These are phyloP conservation scores for Thaumatotibia leucotreta DNA, from an alignment of 1,140 invertebrate species.

Conservation along the genomic window DNA sequence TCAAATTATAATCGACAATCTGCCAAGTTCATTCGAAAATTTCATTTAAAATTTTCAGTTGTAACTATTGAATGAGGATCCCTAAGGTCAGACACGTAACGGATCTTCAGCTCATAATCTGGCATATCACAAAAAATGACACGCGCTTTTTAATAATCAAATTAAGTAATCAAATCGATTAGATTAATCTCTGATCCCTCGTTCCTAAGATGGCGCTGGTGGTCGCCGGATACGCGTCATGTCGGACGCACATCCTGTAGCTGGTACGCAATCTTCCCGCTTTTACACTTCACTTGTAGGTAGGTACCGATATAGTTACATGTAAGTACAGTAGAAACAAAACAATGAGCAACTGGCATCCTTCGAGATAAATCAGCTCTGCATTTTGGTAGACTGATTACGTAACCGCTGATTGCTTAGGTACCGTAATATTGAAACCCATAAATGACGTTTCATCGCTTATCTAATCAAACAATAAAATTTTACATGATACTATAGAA, in stretches of 20 bases:
- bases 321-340: constrained; percentile 20
- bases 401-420: constrained; percentile 51
- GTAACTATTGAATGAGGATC: too few relatives aligned
- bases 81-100: too few relatives aligned
- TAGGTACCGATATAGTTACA: constrained; percentile 7
- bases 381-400: constrained; percentile 51
- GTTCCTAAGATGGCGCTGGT: constrained; percentile 45
- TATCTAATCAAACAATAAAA: not conserved
- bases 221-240: constrained; percentile 57
- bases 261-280: constrained; percentile 52
- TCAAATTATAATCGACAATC: too few relatives aligned
- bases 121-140: not conserved
- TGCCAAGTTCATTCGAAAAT: too few relatives aligned
- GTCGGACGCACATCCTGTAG: constrained; percentile 63
- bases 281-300: constrained; percentile 42
- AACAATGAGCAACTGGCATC: constrained; percentile 32
- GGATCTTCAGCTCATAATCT: too few relatives aligned
- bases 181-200: constrained; percentile 2
- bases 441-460: not conserved
- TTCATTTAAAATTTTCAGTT: too few relatives aligned
- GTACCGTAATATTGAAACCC: constrained; percentile 23
- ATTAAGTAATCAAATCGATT: constrained; percentile 29
- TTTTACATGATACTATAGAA: not conserved
- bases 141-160: not conserved
- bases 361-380: constrained; percentile 51